Evolutionary conservation across 2,113 vertebrate genomes (phyloP).

Genomic region (Oreochromis tanganicae): DNA sequence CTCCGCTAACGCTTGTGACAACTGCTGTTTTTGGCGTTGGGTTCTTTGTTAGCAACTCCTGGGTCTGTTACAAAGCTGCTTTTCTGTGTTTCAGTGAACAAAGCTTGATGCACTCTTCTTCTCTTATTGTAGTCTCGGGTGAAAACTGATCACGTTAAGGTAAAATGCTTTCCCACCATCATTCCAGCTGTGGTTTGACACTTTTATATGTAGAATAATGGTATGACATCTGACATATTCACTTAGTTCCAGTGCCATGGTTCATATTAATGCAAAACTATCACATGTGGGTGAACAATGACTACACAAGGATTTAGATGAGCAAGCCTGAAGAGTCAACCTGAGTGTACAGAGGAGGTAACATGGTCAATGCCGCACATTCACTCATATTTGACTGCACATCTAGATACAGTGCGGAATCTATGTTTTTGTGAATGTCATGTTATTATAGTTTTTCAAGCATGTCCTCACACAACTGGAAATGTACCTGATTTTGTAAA

Average conservation of each 20-base stretch:
- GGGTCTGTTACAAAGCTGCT: not conserved
- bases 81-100: not conserved
- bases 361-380: not conserved
- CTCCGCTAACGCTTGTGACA: too few species aligned
- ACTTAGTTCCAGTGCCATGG: not conserved
- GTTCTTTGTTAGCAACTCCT: not conserved
- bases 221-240: not conserved
- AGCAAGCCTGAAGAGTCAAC: not conserved
- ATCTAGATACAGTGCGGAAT: not conserved
- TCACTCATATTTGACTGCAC: not conserved
- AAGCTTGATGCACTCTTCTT: not conserved
- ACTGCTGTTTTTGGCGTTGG: not conserved
- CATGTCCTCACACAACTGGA: not conserved
- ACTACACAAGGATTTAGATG: not conserved
- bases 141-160: not conserved
- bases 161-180: not conserved
- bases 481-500: not conserved
- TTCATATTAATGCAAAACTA: not conserved
- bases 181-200: not conserved
- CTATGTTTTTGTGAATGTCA: not conserved
- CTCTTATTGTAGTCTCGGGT: not conserved
- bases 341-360: not conserved
- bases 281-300: not conserved
- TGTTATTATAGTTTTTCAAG: not conserved
- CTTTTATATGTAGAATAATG: not conserved